These are phyloP conservation scores for Hyphantria cunea DNA, from an alignment of 1,140 invertebrate species.

Conservation along the genomic window DNA sequence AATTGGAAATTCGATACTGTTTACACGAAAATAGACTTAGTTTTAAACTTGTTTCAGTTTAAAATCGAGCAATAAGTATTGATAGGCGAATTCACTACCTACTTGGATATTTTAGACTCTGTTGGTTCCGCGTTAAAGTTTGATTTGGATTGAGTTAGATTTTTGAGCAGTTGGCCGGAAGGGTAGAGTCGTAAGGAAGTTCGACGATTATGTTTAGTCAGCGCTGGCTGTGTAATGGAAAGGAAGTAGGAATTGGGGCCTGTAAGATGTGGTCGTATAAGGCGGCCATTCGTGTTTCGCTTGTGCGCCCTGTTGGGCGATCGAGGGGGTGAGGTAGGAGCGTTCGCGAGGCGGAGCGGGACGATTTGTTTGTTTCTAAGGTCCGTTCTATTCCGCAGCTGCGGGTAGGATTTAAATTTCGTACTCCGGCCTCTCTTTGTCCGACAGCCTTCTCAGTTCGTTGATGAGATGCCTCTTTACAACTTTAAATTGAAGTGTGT, in stretches of 20 bases:
- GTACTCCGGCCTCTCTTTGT: conserved; percentile 66
- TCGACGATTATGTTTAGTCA: conserved; percentile 80
- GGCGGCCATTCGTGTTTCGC: conserved; percentile 66
- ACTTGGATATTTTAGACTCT: conserved; percentile 27
- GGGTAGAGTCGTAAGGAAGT: conserved; percentile 81
- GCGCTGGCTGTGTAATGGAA: conserved; percentile 78
- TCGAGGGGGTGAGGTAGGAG: conserved; percentile 11
- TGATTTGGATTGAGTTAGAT: conserved; percentile 34
- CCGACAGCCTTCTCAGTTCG: conserved; percentile 56
- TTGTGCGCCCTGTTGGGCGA: conserved; percentile 23
- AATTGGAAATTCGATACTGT: conserved; percentile 65
- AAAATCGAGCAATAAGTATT: conserved; percentile 31
- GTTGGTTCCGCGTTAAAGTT: conserved; percentile 28
- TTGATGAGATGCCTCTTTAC: conserved; percentile 70
- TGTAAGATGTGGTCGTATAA: conserved; percentile 80
- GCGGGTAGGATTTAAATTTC: conserved; percentile 78
- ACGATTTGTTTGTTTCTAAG: conserved; percentile 78
- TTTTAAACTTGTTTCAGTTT: conserved; percentile 26
- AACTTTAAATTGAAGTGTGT: conserved; percentile 73
- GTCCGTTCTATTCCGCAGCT: conserved; percentile 62
- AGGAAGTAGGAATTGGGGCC: conserved; percentile 80
- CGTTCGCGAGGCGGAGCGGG: conserved; percentile 31
- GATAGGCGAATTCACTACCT: conserved; percentile 39
- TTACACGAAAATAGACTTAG: conserved; percentile 45
- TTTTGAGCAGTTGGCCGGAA: conserved; percentile 67